Conservation (phyloP, 92 coral and sea anemone species). For the Desmophyllum pertusum region DNA sequence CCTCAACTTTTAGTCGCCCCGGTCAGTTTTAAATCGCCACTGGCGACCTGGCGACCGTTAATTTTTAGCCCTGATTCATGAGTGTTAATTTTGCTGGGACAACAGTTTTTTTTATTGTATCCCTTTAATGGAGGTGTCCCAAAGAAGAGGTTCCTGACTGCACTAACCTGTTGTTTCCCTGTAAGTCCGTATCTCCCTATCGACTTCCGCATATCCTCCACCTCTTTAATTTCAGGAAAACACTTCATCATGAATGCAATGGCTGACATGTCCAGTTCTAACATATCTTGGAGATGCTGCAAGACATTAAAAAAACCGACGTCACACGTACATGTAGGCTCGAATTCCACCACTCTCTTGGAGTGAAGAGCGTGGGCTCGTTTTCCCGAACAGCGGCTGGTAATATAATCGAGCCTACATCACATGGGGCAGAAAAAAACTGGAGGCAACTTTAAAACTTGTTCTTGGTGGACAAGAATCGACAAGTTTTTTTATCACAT, state of each 20-base stretch:
- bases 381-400: background rate
- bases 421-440: no score
- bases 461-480: no score
- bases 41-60: no score
- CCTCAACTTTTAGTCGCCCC: no score
- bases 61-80: no score
- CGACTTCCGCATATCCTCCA: constrained; percentile 92
- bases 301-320: background rate
- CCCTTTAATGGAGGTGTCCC: no score
- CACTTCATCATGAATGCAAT: constrained; percentile 92
- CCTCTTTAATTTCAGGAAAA: constrained; percentile 90
- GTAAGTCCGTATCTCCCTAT: constrained; percentile 98
- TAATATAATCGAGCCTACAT: background rate
- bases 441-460: no score
- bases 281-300: constrained; percentile 99
- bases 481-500: no score
- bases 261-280: constrained; percentile 94
- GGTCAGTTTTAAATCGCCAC: no score
- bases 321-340: background rate
- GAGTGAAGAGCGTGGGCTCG: background rate
- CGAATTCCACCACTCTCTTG: background rate
- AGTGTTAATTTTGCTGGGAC: no score
- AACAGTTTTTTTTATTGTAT: no score
- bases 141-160: no score
- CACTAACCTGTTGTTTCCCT: constrained; percentile 92